Evolutionary conservation across 1,140 invertebrate genomes (phyloP).

Genomic region (Magallana ariakensis): DNA sequence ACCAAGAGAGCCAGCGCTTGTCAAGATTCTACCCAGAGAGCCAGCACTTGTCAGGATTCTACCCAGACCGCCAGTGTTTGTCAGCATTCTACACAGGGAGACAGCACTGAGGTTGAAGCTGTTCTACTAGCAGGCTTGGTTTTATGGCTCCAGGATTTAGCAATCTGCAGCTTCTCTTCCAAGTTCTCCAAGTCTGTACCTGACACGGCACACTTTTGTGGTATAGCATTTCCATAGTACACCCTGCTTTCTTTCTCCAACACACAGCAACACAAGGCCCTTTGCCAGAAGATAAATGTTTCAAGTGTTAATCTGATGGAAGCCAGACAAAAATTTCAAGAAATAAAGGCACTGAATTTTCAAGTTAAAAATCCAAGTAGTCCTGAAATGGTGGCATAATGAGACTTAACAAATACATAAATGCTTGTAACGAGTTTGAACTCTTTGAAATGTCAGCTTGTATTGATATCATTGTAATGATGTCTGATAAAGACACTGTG

Average conservation of each 20-base stretch:
- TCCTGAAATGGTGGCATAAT: too few relatives aligned
- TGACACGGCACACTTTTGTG: slow-evolving; percentile 7
- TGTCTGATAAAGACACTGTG: not conserved
- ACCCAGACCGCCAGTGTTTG: too few relatives aligned
- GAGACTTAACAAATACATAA: too few relatives aligned
- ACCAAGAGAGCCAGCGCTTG: too few relatives aligned
- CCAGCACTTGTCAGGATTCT: too few relatives aligned
- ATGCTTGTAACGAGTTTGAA: not conserved
- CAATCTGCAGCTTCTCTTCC: not conserved
- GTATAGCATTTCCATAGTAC: not conserved
- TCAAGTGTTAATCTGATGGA: slow-evolving; percentile 29
- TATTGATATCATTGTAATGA: slow-evolving; percentile 22
- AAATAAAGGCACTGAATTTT: not conserved
- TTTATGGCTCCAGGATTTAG: not conserved
- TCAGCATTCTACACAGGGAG: too few relatives aligned
- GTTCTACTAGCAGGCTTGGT: too few relatives aligned
- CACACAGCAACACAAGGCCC: not conserved
- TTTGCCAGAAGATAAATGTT: slow-evolving; percentile 35
- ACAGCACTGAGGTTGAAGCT: too few relatives aligned
- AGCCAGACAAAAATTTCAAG: not conserved
- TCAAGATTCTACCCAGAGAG: too few relatives aligned
- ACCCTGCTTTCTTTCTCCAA: not conserved
- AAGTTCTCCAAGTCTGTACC: not conserved
- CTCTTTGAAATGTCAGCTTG: slow-evolving; percentile 15
- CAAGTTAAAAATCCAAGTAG: too few relatives aligned